A percentile compares a stretch with the other conserved stretches of the same genome.
Conservation (phyloP, 2,888 invertebrate genomes). For the Yponomeuta evonymella region DNA sequence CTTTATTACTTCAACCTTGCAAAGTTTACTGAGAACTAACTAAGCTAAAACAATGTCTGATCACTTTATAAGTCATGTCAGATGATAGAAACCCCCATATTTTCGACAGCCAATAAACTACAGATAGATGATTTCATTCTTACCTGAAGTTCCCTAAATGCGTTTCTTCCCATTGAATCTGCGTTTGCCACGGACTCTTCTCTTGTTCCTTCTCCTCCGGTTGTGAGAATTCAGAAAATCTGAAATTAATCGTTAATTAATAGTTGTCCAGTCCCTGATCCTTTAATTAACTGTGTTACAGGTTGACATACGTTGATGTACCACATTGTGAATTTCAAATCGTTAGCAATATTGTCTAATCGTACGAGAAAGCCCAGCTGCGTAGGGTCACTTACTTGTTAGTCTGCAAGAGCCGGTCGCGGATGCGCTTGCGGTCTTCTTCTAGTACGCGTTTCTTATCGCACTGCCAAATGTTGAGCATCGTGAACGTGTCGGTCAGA, state of each 20-base stretch:
- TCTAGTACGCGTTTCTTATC: slow-evolving; percentile 83
- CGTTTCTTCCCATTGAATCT: slow-evolving; percentile 84
- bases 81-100: too few relatives aligned
- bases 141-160: slow-evolving; percentile 83
- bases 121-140: background rate
- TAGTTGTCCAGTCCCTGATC: background rate
- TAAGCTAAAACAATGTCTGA: too few relatives aligned
- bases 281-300: too few relatives aligned
- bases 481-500: slow-evolving; percentile 84
- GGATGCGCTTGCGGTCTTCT: slow-evolving; percentile 84
- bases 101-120: too few relatives aligned
- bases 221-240: slow-evolving; percentile 76
- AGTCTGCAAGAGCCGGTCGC: slow-evolving; percentile 81
- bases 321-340: too few relatives aligned
- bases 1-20: too few relatives aligned
- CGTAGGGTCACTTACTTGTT: slow-evolving; percentile 44
- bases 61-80: too few relatives aligned
- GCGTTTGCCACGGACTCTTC: slow-evolving; percentile 74
- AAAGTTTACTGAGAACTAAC: too few relatives aligned
- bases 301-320: too few relatives aligned
- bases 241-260: slow-evolving; percentile 25
- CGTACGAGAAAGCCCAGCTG: too few relatives aligned
- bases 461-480: slow-evolving; percentile 85
- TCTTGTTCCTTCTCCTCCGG: slow-evolving; percentile 57
- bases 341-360: too few relatives aligned